Conservation (phyloP, 2,113 vertebrate species). For the Otus sunia region DNA sequence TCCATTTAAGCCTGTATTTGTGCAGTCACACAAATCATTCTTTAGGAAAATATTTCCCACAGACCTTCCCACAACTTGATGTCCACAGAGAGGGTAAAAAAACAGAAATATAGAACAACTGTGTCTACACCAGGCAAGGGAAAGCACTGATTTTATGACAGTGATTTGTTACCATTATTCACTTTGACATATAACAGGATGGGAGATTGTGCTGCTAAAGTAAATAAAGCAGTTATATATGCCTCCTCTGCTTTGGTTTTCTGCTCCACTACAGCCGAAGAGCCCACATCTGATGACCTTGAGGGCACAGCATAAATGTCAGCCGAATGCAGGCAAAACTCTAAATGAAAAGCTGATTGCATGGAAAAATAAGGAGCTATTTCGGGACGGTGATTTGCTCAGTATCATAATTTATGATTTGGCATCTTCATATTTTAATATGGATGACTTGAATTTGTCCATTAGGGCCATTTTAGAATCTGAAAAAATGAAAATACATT, state of each 20-base stretch:
- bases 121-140: background rate
- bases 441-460: background rate
- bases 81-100: constrained; percentile 43
- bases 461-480: background rate
- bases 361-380: background rate
- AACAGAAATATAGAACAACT: constrained; percentile 21
- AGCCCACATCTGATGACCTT: constrained; percentile 17
- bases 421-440: background rate
- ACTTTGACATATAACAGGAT: constrained; percentile 23
- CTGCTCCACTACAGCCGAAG: constrained; percentile 25
- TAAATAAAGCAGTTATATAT: background rate
- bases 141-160: constrained; percentile 29
- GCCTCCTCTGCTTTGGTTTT: constrained; percentile 15
- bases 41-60: constrained; percentile 60
- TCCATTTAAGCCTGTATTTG: constrained; percentile 50
- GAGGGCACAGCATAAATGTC: background rate
- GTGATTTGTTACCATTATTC: constrained; percentile 33
- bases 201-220: constrained; percentile 29
- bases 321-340: background rate
- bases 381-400: background rate
- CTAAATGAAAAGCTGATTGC: background rate
- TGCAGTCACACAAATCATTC: constrained; percentile 51
- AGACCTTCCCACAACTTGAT: constrained; percentile 49
- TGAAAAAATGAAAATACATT: background rate
- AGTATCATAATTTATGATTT: background rate